A percentile compares a stretch with the other conserved stretches of the same genome.
Conservation (phyloP, 2,113 vertebrate species). For the Leptodactylus fuscus region DNA sequence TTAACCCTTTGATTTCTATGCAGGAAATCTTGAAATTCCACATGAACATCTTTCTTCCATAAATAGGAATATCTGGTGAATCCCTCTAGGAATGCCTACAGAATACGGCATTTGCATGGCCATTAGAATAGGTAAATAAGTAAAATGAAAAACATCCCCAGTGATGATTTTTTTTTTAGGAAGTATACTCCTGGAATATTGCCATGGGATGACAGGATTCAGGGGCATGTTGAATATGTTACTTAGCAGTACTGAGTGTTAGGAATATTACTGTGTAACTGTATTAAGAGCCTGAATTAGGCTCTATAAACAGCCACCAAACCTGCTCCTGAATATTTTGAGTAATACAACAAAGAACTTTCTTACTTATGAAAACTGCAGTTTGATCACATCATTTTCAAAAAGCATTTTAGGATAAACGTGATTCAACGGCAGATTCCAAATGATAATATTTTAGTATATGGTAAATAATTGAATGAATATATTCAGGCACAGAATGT, state of each 20-base stretch:
- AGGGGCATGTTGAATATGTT: neutral
- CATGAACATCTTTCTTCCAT: conserved; percentile 59
- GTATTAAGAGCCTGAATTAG: neutral
- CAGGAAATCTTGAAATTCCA: conserved; percentile 53
- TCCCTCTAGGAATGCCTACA: conserved; percentile 38
- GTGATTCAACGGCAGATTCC: too few species aligned
- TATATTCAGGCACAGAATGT: too few species aligned
- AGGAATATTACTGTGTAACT: neutral
- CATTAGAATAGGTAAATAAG: neutral
- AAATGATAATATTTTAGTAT: too few species aligned
- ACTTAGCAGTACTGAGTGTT: neutral
- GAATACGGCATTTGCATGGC: neutral
- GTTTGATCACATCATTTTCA: too few species aligned
- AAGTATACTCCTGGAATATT: neutral
- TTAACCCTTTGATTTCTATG: conserved; percentile 22
- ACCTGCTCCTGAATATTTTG: neutral
- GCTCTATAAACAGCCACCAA: neutral
- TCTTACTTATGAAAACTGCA: too few species aligned
- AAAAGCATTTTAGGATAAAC: too few species aligned
- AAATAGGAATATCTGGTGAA: conserved; percentile 41
- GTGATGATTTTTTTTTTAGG: neutral
- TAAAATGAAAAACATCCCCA: neutral
- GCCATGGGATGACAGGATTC: neutral
- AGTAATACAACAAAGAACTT: neutral
- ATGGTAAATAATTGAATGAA: too few species aligned